Evolutionary conservation across 92 coral and sea anemone species (phyloP), one percentile per base, ranked within the genome.

Genomic region (Phenganax stokvisi): DNA sequence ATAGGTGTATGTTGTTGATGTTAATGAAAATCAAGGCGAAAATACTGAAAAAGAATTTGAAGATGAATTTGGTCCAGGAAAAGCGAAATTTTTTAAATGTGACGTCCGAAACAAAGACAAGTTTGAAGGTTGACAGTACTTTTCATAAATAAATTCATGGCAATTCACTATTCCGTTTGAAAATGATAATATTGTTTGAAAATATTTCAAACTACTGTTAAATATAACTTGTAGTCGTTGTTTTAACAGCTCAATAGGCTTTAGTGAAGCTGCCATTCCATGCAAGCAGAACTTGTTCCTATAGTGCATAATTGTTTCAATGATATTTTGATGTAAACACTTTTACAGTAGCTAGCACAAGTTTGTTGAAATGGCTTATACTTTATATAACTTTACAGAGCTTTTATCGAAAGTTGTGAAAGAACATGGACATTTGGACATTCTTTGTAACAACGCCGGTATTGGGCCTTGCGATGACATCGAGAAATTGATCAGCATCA

Each of bases 371-470:
- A 20, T 20, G 25, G 25, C 25, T 20, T 20, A 20, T 20, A 20
- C 25, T 20, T 20, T 20, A 20, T 62, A 12, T 64, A 31, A 29
- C 4, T 67, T 31, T 6, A 67, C 29, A 67, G 72, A 53, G 29
- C 29, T 67, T 67, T 27, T 67, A 12, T 67, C 53, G 13, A 67
- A 67, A 5, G 13, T 67, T 67, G 72, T 31, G 29, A 67, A 67
- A 31, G 72, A 67, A 67, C 3, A 67, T 67, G 72, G 72, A 28
- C 72, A 67, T 31, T 6, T 67, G 13, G 72, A 67, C 72, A 67
- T 67, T 29, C 72, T 67, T 67, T 67, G 72, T 67, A 67, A 67
- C 13, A 67, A 67, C 53, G 72, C 72, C 37, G 72, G 72, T 31
- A 67, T 67, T 67, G 72, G 51, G 9, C 12, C 7, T 53, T 4